Evolutionary conservation across 2,113 vertebrate genomes (phyloP).

Genomic region (Tupaia tana): DNA sequence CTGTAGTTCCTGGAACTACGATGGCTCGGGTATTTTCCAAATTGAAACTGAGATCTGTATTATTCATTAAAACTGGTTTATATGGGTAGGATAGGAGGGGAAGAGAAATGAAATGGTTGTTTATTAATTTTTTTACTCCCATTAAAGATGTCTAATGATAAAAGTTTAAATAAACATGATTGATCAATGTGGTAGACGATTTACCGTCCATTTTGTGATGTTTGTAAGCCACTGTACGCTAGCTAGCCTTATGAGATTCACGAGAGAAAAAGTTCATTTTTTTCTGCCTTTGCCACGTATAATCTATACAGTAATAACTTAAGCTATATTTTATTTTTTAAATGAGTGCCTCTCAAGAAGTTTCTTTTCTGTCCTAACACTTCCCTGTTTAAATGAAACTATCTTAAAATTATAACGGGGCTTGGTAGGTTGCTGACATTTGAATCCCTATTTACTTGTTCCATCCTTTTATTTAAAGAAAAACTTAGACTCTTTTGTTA

Average conservation of each 20-base stretch:
- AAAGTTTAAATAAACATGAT: constrained; percentile 71
- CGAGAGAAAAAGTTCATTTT: constrained; percentile 9
- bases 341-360: constrained; percentile 62
- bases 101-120: constrained; percentile 52
- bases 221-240: constrained; percentile 48
- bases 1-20: constrained; percentile 73
- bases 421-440: constrained; percentile 48
- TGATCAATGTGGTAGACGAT: constrained; percentile 55
- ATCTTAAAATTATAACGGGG: constrained; percentile 1
- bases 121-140: constrained; percentile 64
- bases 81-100: constrained; percentile 40
- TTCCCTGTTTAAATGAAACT: constrained; percentile 54
- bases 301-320: constrained; percentile 63
- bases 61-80: constrained; percentile 61
- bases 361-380: constrained; percentile 33
- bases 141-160: constrained; percentile 63
- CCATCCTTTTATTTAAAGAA: constrained; percentile 53
- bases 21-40: constrained; percentile 68
- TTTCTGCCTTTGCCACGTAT: constrained; percentile 54
- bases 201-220: constrained; percentile 40
- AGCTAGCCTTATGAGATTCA: constrained; percentile 58
- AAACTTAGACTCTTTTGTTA: constrained; percentile 16
- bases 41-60: constrained; percentile 71
- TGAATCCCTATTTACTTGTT: constrained; percentile 44
- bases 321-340: constrained; percentile 68